A percentile compares a stretch with the other conserved stretches of the same genome.
phyloP scores from a whole-genome alignment of 2,113 vertebrate genomes.

The Rhinolophus sinicus region DNA sequence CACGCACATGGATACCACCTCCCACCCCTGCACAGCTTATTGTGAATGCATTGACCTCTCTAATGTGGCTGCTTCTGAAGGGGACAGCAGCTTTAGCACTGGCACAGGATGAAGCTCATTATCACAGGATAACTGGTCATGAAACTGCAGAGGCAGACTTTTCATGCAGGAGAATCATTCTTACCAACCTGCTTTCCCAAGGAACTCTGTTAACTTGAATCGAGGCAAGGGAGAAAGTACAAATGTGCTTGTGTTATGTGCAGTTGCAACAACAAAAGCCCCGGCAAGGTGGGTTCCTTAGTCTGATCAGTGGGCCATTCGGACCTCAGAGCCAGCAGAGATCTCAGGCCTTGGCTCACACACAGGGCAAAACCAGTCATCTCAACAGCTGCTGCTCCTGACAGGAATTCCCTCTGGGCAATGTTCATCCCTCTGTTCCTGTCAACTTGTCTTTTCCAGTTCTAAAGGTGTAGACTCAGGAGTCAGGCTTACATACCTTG shows the following conservation, averaged over 20 bases:
- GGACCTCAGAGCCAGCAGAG: background rate
- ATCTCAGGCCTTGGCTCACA: background rate
- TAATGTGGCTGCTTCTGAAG: background rate
- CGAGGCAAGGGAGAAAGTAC: background rate
- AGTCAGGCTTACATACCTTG: background rate
- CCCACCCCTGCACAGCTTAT: background rate
- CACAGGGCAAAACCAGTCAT: background rate
- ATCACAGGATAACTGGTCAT: background rate
- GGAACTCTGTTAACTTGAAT: conserved; percentile 5
- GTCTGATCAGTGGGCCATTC: background rate
- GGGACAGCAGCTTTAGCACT: background rate
- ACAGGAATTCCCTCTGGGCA: background rate
- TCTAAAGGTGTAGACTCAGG: background rate
- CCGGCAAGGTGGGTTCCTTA: background rate
- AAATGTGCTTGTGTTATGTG: background rate
- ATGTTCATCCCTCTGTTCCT: background rate
- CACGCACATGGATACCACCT: background rate
- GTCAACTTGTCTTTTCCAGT: background rate
- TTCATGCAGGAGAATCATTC: conserved; percentile 54
- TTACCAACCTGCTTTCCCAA: conserved; percentile 47
- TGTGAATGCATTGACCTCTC: conserved; percentile 8
- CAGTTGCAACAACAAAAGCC: background rate
- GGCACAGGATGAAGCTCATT: background rate
- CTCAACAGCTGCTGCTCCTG: conserved; percentile 12
- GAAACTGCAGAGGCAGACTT: conserved; percentile 29